A percentile compares a stretch with the other conserved stretches of the same genome.
Conservation (phyloP, 2,113 vertebrate genomes). For the Muntiacus reevesi region DNA sequence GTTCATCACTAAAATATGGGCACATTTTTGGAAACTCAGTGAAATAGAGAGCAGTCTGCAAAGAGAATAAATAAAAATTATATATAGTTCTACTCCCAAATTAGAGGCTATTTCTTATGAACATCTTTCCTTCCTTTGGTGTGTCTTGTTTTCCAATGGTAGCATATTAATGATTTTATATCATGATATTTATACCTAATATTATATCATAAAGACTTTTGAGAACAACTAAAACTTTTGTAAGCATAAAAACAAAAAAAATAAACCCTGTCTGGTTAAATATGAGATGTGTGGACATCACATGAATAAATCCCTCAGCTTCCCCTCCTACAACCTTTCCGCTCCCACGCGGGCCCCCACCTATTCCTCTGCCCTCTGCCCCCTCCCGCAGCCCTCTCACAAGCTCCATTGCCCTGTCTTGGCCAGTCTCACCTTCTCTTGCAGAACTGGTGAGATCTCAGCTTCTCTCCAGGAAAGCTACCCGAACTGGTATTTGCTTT, state of each 20-base stretch:
- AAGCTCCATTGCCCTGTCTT: neutral
- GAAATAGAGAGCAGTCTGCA: neutral
- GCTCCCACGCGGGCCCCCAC: fast-evolving
- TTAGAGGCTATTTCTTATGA: neutral
- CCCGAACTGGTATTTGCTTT: neutral
- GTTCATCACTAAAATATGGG: neutral
- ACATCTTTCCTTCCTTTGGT: neutral
- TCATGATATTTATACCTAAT: neutral
- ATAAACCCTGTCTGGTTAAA: neutral
- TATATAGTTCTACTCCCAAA: neutral
- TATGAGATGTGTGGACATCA: neutral
- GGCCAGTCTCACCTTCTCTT: neutral
- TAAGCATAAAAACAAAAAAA: too few species aligned
- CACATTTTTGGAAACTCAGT: neutral
- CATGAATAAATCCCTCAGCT: neutral
- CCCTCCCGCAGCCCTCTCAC: neutral
- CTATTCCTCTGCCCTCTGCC: neutral
- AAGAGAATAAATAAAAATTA: neutral
- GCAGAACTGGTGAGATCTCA: neutral
- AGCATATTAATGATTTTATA: neutral
- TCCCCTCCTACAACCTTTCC: neutral
- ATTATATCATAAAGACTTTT: neutral
- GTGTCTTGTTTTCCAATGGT: neutral
- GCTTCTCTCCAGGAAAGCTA: neutral
- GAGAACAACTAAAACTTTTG: neutral